phyloP scores from a whole-genome alignment of 2,888 invertebrate genomes.

The Alcis repandata region DNA sequence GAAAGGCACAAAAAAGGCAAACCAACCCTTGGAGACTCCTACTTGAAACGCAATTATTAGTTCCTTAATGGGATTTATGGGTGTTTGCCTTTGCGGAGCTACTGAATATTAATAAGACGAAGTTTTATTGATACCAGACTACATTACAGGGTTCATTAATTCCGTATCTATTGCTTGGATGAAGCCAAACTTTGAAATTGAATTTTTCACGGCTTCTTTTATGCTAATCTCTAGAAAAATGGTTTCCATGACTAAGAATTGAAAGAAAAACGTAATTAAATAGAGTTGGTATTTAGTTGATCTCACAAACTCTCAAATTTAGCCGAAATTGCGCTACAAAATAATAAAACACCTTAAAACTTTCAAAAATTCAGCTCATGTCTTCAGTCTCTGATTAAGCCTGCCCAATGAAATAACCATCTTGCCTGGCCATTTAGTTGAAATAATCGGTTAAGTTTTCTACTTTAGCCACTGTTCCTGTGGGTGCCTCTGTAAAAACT shows the following conservation, averaged over 20 bases:
- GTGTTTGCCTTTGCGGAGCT: slow-evolving; percentile 52
- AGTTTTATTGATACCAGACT: slow-evolving; percentile 41
- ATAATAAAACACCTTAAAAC: slow-evolving; percentile 14
- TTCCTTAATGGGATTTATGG: slow-evolving; percentile 62
- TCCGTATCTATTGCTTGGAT: slow-evolving; percentile 1
- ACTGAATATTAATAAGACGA: slow-evolving; percentile 48
- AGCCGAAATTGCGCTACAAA: background rate
- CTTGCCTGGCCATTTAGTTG: slow-evolving; percentile 35
- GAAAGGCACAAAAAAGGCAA: slow-evolving; percentile 60
- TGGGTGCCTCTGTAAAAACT: slow-evolving; percentile 46
- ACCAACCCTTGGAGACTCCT: slow-evolving; percentile 55
- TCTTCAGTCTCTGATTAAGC: slow-evolving; percentile 13
- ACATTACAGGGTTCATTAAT: slow-evolving; percentile 30
- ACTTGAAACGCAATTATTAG: slow-evolving; percentile 72
- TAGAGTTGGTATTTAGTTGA: no score
- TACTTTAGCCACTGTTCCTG: slow-evolving; percentile 34
- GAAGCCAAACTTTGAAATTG: background rate
- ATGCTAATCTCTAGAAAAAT: no score
- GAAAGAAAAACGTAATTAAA: no score
- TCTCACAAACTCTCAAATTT: background rate
- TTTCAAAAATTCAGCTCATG: slow-evolving; percentile 19
- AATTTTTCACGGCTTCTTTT: no score
- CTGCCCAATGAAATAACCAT: slow-evolving; percentile 16
- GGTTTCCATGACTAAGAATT: no score
- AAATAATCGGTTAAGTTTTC: slow-evolving; percentile 49